Evolutionary conservation across 2,113 vertebrate genomes (phyloP), one percentile per base, ranked within the genome.

Genomic region (Pseudorectes ferrugineus): DNA sequence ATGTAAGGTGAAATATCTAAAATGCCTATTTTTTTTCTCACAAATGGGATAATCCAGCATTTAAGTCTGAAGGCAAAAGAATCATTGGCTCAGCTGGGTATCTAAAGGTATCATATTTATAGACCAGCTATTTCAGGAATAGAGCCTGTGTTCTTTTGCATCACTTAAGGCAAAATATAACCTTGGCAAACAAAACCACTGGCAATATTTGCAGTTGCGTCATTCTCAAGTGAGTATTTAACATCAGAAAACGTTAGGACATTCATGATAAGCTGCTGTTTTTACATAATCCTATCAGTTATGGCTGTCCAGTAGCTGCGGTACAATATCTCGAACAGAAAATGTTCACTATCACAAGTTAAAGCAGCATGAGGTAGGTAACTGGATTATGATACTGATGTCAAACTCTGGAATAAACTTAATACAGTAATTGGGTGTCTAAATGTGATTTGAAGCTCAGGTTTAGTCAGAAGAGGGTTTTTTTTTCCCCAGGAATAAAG

Each of bases 171-270:
- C 97, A 96, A 97, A 95, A 95, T 94, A 80, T 97, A 96, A 97
- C 95, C 94, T 98, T 97, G 95, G 93, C 97, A 97, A 97, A 96
- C 94, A 97, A 97, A 97, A 93, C 91, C 95, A 97, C 96, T 95
- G 95, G 96, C 96, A 97, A 72, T 96, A 97, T 96, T 97, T 97
- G 93, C 91, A 90, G 81, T 94, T 95, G 88, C 85, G 14, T 96
- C 97, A 92, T 45, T 49, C 84, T 97, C 97, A 96, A 97, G 95
- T 96, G 94, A 96, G 91, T 94, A 92, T 91, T 96, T 93, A 87
- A 96, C 81, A 91, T 62, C 71, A 87, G 84, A 71, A 95, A 87
- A 80, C 0, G 23, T 94, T 91, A 95, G 95, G 94, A 88, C 79
- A 75, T 87, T 96, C 76, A 74, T 97, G 94, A 77, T 89, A 96